A percentile compares a stretch with the other conserved stretches of the same genome.
phyloP scores from a whole-genome alignment of 2,888 invertebrate species.

The Ophion obscuratus region DNA sequence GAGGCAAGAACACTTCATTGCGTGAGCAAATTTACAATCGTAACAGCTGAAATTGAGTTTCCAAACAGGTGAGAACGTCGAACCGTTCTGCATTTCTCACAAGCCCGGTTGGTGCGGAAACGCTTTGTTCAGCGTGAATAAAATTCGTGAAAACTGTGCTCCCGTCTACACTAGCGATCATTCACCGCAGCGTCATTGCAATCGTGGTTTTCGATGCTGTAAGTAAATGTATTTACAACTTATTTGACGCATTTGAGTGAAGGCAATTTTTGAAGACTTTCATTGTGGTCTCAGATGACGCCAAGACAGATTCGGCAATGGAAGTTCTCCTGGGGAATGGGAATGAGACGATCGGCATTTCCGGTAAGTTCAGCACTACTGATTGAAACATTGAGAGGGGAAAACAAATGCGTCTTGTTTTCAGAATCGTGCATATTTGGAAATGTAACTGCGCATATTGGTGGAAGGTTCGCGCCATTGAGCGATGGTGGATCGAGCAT shows the following conservation, averaged over 20 bases:
- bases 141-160: constrained; percentile 70
- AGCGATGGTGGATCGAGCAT: constrained; percentile 14
- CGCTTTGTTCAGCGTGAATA: constrained; percentile 36
- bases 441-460: constrained; percentile 63
- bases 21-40: no score
- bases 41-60: background rate
- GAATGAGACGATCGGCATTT: background rate
- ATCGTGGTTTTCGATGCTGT: constrained; percentile 73
- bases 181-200: constrained; percentile 69
- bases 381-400: background rate
- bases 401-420: background rate
- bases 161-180: constrained; percentile 70
- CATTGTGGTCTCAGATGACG: background rate
- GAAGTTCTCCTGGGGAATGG: background rate
- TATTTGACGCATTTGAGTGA: background rate
- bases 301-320: background rate
- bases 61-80: constrained; percentile 69
- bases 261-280: background rate
- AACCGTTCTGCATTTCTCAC: constrained; percentile 73
- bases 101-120: constrained; percentile 67
- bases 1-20: constrained; percentile 44
- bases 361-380: background rate
- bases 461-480: constrained; percentile 63
- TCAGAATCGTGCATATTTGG: constrained; percentile 68
- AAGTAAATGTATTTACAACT: constrained; percentile 64